Evolutionary conservation across 1,140 invertebrate genomes (phyloP).

Genomic region (Macrotrachela quadricornifera): DNA sequence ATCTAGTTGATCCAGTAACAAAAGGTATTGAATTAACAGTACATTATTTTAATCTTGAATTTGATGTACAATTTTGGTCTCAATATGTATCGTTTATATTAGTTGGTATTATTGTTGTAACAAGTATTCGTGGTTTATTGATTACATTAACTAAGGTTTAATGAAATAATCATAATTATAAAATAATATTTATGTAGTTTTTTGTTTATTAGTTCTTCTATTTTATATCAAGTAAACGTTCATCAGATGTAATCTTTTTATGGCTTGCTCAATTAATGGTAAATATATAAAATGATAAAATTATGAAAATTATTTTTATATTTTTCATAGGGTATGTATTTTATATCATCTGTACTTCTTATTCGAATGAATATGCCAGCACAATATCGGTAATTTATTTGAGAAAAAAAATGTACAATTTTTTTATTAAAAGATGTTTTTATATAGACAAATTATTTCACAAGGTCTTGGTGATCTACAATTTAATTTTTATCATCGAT

Average conservation of each 20-base stretch:
- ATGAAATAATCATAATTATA: not conserved
- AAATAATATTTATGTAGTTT: not conserved
- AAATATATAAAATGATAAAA: constrained; percentile 15
- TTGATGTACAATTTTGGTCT: constrained; percentile 96
- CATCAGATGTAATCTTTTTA: constrained; percentile 90
- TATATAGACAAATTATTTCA: constrained; percentile 68
- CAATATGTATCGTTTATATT: constrained; percentile 93
- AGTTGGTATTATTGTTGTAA: constrained; percentile 89
- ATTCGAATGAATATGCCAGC: constrained; percentile 99
- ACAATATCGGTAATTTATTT: constrained; percentile 48
- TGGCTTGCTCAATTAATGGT: constrained; percentile 93
- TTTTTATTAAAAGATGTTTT: not conserved
- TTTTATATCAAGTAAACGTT: constrained; percentile 95
- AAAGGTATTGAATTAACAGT: constrained; percentile 86
- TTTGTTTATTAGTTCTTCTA: constrained; percentile 73
- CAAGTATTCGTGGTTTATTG: constrained; percentile 80
- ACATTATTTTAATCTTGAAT: constrained; percentile 80
- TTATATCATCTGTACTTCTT: constrained; percentile 83
- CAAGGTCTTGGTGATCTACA: constrained; percentile 90
- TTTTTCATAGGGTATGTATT: constrained; percentile 76
- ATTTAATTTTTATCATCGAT: constrained; percentile 98
- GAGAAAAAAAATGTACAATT: not conserved
- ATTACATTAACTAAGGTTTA: constrained; percentile 82
- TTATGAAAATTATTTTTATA: not conserved
- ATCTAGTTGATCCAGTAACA: constrained; percentile 74